Percentiles rank a stretch among this genome's conserved stretches.
These are phyloP conservation scores for Magallana gigas DNA, from an alignment of 1,140 invertebrate genomes.

Conservation along the genomic window DNA sequence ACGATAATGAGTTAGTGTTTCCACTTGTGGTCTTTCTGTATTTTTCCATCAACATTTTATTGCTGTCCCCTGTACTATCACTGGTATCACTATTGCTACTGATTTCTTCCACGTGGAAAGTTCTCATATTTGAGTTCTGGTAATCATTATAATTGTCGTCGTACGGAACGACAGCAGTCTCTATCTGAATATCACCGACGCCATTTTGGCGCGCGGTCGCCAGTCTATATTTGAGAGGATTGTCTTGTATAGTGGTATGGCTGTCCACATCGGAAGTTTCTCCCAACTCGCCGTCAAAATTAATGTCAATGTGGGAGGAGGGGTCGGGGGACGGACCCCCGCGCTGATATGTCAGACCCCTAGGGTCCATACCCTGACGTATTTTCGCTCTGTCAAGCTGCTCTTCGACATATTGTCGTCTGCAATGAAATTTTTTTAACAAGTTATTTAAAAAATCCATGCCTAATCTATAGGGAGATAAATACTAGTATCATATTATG, in stretches of 20 bases:
- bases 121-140: conserved; percentile 50
- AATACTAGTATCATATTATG: too few relatives aligned
- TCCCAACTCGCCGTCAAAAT: conserved; percentile 55
- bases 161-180: conserved; percentile 65
- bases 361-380: conserved; percentile 57
- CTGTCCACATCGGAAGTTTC: conserved; percentile 56
- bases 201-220: conserved; percentile 45
- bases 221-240: conserved; percentile 59
- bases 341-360: conserved; percentile 58
- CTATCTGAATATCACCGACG: conserved; percentile 64
- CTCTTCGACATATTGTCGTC: conserved; percentile 53
- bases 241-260: conserved; percentile 57
- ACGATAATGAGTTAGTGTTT: conserved; percentile 8
- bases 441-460: not conserved
- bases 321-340: conserved; percentile 49
- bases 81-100: conserved; percentile 57
- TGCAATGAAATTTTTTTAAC: not conserved
- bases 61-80: conserved; percentile 56
- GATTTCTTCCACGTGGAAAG: conserved; percentile 50
- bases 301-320: conserved; percentile 48
- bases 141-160: conserved; percentile 47
- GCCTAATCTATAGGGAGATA: too few relatives aligned
- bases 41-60: conserved; percentile 53
- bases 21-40: conserved; percentile 39
- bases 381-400: conserved; percentile 61